Conservation (phyloP, 2,113 vertebrate species). For the Psittacula cyanocephala region DNA sequence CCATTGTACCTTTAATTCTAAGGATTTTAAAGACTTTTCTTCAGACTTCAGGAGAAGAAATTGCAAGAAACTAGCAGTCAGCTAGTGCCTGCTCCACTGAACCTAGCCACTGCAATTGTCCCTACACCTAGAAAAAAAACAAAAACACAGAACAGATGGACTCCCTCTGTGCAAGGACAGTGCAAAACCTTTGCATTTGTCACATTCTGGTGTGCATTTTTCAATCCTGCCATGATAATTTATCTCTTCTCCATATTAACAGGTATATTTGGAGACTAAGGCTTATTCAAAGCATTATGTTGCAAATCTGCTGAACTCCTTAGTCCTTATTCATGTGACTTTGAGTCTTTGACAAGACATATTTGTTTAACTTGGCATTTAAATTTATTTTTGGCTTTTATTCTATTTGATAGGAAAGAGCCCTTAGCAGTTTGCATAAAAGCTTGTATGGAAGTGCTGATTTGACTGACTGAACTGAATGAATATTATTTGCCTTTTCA, state of each 20-base stretch:
- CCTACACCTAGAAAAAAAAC: background rate
- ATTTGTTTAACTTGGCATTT: conserved; percentile 54
- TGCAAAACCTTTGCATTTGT: background rate
- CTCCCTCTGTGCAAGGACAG: background rate
- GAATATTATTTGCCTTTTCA: background rate
- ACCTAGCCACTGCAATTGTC: background rate
- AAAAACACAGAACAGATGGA: background rate
- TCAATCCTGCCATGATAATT: background rate
- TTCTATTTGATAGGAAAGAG: conserved; percentile 34
- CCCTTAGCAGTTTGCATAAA: background rate
- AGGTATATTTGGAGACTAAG: conserved; percentile 6
- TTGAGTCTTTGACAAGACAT: conserved; percentile 8
- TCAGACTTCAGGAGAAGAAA: background rate
- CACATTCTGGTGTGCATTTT: background rate
- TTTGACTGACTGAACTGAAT: conserved; percentile 20
- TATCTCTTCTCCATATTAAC: conserved; percentile 6
- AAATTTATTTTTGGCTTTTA: background rate
- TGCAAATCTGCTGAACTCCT: conserved; percentile 9
- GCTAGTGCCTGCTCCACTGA: background rate
- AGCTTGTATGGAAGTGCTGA: background rate
- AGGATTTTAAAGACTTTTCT: background rate
- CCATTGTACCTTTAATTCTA: background rate
- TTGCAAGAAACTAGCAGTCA: background rate
- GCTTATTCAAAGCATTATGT: conserved; percentile 19
- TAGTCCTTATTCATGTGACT: conserved; percentile 25